Conservation (phyloP, 1,140 invertebrate species). For the Rhizoglyphus robini region DNA sequence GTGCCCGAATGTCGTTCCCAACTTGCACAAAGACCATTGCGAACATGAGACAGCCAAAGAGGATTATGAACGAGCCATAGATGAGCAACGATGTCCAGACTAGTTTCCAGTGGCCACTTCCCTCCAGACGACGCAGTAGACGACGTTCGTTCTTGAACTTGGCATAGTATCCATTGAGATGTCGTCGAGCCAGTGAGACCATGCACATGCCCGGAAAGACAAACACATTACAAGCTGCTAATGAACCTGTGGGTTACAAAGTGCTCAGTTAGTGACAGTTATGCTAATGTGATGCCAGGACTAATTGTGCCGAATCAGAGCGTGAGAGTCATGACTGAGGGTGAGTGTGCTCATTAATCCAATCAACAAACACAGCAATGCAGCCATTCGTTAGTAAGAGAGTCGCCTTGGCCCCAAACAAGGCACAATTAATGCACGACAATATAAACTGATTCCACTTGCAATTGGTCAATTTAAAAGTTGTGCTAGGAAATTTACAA, state of each 20-base stretch:
- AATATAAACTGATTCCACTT: too few species aligned
- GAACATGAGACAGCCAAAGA: constrained; percentile 20
- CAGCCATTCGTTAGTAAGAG: background rate
- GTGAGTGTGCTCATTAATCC: background rate
- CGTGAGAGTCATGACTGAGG: background rate
- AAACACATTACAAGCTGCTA: constrained; percentile 24
- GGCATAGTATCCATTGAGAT: background rate
- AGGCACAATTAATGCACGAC: too few species aligned
- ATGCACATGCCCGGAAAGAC: constrained; percentile 24
- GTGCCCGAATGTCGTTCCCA: background rate
- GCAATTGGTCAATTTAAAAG: too few species aligned
- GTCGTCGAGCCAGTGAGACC: constrained; percentile 14
- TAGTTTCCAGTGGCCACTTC: background rate
- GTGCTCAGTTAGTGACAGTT: too few species aligned
- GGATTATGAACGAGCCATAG: constrained; percentile 16
- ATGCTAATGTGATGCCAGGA: too few species aligned
- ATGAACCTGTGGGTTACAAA: constrained; percentile 37
- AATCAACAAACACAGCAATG: background rate
- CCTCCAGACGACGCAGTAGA: background rate
- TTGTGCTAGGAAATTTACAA: too few species aligned
- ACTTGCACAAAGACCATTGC: constrained; percentile 21
- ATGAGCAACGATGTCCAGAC: background rate
- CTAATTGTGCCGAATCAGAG: too few species aligned
- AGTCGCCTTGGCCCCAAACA: background rate
- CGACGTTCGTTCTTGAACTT: constrained; percentile 6